phyloP scores from a whole-genome alignment of 1,140 invertebrate species.

The Tetramorium simillimum region DNA sequence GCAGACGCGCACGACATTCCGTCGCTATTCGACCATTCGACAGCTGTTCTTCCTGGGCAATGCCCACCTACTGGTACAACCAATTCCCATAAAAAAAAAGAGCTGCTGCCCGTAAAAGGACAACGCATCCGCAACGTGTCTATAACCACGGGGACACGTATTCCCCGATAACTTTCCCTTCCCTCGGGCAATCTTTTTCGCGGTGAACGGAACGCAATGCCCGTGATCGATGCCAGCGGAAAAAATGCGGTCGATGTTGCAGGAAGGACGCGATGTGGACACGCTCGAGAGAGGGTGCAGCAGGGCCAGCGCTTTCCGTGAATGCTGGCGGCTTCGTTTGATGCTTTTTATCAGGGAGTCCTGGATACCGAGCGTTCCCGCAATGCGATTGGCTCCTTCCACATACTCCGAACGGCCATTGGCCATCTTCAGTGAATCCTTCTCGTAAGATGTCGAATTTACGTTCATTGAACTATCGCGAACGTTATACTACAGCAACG shows the following conservation, averaged over 20 bases:
- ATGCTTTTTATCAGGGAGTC: constrained; percentile 77
- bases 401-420: constrained; percentile 62
- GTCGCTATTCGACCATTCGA: constrained; percentile 1
- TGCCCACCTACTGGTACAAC: background rate
- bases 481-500: background rate
- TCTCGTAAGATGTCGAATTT: background rate
- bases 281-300: constrained; percentile 72
- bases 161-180: constrained; percentile 61
- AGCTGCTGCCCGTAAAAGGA: constrained; percentile 37
- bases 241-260: constrained; percentile 76
- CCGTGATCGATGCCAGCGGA: constrained; percentile 66
- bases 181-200: constrained; percentile 64
- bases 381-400: constrained; percentile 73
- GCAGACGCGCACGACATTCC: background rate
- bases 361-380: constrained; percentile 76
- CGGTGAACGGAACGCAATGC: constrained; percentile 41
- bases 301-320: constrained; percentile 73
- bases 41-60: constrained; percentile 23
- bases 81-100: background rate
- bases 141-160: constrained; percentile 37
- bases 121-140: constrained; percentile 41
- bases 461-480: background rate
- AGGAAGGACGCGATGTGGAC: constrained; percentile 71
- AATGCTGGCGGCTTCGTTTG: constrained; percentile 78
- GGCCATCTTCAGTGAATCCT: constrained; percentile 61